Base-by-base conservation (phyloP, 2,888 invertebrate species). In the Notodonta ziczac region DNA sequence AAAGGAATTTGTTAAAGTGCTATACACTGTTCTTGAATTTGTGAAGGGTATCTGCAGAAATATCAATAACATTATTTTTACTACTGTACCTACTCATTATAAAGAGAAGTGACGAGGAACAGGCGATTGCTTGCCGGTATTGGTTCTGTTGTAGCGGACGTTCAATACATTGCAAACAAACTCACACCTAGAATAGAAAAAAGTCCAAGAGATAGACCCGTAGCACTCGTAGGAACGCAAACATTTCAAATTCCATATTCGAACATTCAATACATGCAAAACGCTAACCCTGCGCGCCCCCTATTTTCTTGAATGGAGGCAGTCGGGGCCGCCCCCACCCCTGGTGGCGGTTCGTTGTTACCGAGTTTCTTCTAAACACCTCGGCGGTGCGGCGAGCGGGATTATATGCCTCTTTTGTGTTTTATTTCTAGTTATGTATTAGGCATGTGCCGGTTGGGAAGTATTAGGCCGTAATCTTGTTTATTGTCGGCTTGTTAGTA, bases 311-410 rank as follows among this genome's bases (percentile, higher is more conserved):
- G 57, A 68, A 58, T 58, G 68, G 68, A 64, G 40, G 55, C 58
- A 59, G 67, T 62, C 55, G 67, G 72, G 53, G 70, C 40, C 55
- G 14, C 40, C 55, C 39, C 55, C 56, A 16, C 56, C 56, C 44
- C 53, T 39, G 39, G n/a, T 51, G 61, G 58, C 32, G 64, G 57
- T 54, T 62, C 69, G 77, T 80, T 82, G 80, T 82, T 81, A 73
- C 75, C 67, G 72, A 77, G 76, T 81, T 78, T 80, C 78, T 77
- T 77, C 71, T 70, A 73, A 85, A 81, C 83, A 82, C 83, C 83
- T 83, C 75, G 67, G 67, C 66, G 73, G 76, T 78, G 80, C 72
- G 81, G 77, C 73, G 69, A 67, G 66, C 74, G 69, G 74, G 80
- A 81, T 82, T 81, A 82, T 82, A 78, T 76, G 70, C 69, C 70